Evolutionary conservation across 1,140 invertebrate genomes (phyloP), one percentile per base, ranked within the genome.

Genomic region (Calephelis virginiensis): DNA sequence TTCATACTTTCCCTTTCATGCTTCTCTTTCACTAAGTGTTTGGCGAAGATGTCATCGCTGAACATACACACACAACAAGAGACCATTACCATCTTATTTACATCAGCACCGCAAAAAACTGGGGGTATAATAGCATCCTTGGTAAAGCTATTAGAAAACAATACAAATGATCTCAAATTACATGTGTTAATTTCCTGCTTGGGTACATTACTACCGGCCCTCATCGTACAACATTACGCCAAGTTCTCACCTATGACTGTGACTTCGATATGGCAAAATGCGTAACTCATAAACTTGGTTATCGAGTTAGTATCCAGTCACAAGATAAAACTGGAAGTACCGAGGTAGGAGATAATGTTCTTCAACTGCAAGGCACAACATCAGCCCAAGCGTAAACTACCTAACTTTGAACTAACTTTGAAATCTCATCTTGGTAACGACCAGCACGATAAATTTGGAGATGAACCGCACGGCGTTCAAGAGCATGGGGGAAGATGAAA

Each of bases 141-240:
- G 68, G 68, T 63, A 59, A 70, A 11, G 37, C n/a, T 66, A 70
- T 70, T 43, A 28, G 49, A 66, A 12, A 63, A 43, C 49, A 68
- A 47, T 63, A 63, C 50, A 70, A 70, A 66, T 70, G 63, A 61
- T 50, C 53, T 69, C 5, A 45, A 50, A 68, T 71, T 69, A 60
- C 74, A 73, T 74, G 72, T 64, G 61, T 72, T 76, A 49, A 67
- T 61, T 74, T 70, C 48, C 64, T 76, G 38, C 28, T 67, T 61
- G 68, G 72, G 72, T 77, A 74, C 66, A 74, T 77, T 74, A 72
- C 70, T 75, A 63, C 70, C n/a, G 14, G 73, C 64, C 46, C 64
- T 74, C 17, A 68, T 73, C 72, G 71, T 70, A 61, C 38, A 61
- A 75, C 69, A 78, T 47, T 70, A 69, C 69, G 67, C 64, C 50